phyloP scores from a whole-genome alignment of 2,888 invertebrate species.

The Drosophila mettleri region DNA sequence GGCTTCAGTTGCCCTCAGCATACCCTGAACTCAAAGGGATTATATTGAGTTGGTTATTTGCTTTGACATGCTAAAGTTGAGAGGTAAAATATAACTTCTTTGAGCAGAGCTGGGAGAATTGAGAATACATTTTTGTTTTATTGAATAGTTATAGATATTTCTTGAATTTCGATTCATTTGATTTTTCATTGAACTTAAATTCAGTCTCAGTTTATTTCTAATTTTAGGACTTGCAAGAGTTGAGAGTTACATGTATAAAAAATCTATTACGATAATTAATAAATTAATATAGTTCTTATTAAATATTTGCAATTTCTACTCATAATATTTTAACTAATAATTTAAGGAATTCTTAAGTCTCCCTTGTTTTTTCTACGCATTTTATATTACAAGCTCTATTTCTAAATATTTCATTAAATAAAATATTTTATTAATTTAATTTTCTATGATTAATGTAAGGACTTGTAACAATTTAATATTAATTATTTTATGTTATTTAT shows the following conservation, averaged over 20 bases:
- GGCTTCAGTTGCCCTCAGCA: constrained; percentile 40
- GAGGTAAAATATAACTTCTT: neutral
- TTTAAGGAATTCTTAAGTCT: no score
- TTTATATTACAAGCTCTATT: no score
- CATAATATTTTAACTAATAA: no score
- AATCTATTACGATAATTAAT: neutral
- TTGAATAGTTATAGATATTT: no score
- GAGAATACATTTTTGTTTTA: neutral
- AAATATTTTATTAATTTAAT: neutral
- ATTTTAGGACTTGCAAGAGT: neutral
- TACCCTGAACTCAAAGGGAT: constrained; percentile 25
- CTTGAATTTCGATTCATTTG: no score
- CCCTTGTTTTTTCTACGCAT: neutral
- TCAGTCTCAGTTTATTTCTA: no score
- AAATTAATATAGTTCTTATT: neutral
- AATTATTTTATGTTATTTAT: neutral
- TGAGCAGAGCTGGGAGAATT: neutral
- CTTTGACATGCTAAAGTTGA: neutral
- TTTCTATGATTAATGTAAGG: neutral
- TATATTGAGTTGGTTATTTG: neutral
- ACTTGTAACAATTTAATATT: no score
- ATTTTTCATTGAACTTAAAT: no score
- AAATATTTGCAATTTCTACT: no score
- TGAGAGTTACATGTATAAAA: no score
- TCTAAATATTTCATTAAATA: neutral